Conservation (phyloP, 2,113 vertebrate genomes). For the Tachycineta bicolor region DNA sequence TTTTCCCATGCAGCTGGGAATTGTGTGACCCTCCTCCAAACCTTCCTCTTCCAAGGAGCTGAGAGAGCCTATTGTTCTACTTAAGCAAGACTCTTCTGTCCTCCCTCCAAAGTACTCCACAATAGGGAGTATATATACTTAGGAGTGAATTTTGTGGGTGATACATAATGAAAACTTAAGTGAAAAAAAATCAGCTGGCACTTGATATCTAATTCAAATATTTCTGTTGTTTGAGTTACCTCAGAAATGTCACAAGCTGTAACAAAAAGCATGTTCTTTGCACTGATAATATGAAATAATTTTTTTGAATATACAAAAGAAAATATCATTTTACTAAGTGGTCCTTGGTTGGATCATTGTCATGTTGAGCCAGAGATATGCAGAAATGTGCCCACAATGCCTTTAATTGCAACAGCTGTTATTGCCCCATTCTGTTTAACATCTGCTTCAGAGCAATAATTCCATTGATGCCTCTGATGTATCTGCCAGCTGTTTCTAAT, state of each 20-base stretch:
- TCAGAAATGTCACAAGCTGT: not conserved
- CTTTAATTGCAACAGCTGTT: constrained; percentile 54
- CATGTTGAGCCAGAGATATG: constrained; percentile 26
- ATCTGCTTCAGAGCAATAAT: constrained; percentile 62
- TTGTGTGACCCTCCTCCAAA: not conserved
- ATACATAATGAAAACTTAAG: not conserved
- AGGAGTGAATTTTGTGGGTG: not conserved
- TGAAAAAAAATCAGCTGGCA: not conserved
- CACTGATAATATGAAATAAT: not conserved
- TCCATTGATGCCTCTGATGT: not conserved
- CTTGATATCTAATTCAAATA: not conserved
- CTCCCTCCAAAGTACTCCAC: not conserved
- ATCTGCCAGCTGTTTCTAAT: constrained; percentile 67
- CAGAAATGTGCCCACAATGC: constrained; percentile 29
- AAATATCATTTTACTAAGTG: not conserved
- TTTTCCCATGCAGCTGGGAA: not conserved
- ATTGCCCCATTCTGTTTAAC: constrained; percentile 59
- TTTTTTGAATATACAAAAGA: constrained; percentile 15
- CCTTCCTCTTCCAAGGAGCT: not conserved
- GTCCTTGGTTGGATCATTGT: constrained; percentile 38
- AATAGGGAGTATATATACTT: not conserved
- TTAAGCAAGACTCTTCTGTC: not conserved
- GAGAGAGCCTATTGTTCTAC: not conserved
- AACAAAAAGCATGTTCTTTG: not conserved
- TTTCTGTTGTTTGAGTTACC: not conserved